phyloP scores from a whole-genome alignment of 2,113 vertebrate genomes.

The Phalacrocorax carbo region DNA sequence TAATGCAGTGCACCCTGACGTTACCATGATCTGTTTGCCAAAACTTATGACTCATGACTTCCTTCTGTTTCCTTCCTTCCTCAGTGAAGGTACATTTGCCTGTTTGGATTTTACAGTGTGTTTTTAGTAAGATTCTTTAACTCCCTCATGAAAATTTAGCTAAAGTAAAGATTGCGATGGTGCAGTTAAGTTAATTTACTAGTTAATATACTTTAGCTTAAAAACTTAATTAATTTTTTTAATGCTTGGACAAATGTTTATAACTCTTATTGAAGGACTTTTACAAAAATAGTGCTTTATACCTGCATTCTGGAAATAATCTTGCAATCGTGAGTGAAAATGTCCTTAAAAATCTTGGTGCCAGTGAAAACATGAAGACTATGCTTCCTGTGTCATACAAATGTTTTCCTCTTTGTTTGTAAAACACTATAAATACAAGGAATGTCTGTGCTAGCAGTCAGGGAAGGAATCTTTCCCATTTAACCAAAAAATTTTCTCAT shows the following conservation, averaged over 20 bases:
- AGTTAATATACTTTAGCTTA: not conserved
- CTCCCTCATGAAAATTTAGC: not conserved
- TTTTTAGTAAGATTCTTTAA: not conserved
- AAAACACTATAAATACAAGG: constrained; percentile 63
- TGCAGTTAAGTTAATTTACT: too few relatives aligned
- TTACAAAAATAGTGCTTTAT: not conserved
- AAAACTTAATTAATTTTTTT: not conserved
- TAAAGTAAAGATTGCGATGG: not conserved
- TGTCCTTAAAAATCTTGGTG: constrained; percentile 15
- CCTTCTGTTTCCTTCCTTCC: not conserved
- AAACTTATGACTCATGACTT: not conserved
- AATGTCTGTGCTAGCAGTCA: constrained; percentile 55
- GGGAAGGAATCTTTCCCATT: constrained; percentile 53
- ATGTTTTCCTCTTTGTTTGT: constrained; percentile 58
- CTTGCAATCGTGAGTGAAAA: not conserved
- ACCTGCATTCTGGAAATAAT: constrained; percentile 25
- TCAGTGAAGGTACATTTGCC: not conserved
- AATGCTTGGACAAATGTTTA: not conserved
- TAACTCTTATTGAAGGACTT: not conserved
- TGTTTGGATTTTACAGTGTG: not conserved
- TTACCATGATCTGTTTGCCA: not conserved
- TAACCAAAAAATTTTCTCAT: constrained; percentile 49
- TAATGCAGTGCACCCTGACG: not conserved
- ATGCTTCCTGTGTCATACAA: constrained; percentile 53
- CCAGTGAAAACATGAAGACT: constrained; percentile 31